phyloP scores from a whole-genome alignment of 2,797 vertebrate species.

The Glossophaga mutica region DNA sequence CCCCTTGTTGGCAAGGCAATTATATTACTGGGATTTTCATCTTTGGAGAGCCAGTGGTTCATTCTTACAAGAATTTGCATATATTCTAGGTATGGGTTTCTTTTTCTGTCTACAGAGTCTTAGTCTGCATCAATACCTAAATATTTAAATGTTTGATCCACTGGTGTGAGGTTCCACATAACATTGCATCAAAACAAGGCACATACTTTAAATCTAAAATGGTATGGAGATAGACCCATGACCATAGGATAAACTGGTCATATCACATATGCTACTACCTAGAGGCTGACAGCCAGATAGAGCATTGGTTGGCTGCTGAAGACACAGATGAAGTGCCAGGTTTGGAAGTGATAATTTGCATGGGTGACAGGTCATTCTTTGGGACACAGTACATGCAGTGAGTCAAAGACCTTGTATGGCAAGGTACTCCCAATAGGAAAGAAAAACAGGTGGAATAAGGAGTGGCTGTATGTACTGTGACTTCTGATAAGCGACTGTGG shows the following conservation, averaged over 20 bases:
- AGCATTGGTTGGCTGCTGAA: neutral
- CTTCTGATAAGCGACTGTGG: neutral
- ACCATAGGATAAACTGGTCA: neutral
- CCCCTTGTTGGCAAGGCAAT: neutral
- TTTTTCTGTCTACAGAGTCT: neutral
- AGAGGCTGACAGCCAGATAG: neutral
- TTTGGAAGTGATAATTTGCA: neutral
- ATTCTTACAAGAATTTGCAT: neutral
- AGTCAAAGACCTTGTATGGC: neutral
- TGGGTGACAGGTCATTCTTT: neutral
- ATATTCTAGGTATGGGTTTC: neutral
- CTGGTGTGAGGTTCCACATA: neutral
- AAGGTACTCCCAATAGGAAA: neutral
- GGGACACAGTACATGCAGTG: neutral
- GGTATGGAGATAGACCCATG: neutral
- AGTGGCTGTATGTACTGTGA: neutral
- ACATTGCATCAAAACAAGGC: neutral
- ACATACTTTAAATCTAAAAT: neutral
- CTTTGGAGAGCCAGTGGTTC: neutral
- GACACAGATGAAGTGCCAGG: neutral
- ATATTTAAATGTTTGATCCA: neutral
- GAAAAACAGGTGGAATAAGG: neutral
- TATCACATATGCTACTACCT: neutral
- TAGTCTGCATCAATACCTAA: neutral
- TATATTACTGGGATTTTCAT: neutral